A percentile compares a stretch with the other conserved stretches of the same genome.
Evolutionary conservation across 2,888 invertebrate genomes (phyloP).

Genomic region (Drosophila formosana): DNA sequence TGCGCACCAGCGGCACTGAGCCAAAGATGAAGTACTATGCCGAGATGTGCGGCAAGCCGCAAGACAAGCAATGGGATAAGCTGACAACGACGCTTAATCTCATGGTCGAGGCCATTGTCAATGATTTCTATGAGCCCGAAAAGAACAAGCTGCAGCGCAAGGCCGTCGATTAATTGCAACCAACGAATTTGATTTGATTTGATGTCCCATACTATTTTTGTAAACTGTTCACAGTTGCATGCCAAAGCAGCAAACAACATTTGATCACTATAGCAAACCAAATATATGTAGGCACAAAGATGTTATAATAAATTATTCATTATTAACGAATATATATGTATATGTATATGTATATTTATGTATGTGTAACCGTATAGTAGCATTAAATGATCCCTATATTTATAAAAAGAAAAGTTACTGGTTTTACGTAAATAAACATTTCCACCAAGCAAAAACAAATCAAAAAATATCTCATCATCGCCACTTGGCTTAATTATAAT

Average conservation of each 20-base stretch:
- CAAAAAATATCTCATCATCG: constrained; percentile 1
- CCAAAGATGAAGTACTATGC: constrained; percentile 99
- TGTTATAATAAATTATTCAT: constrained; percentile 29
- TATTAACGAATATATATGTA: constrained; percentile 22
- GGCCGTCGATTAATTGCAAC: constrained; percentile 42
- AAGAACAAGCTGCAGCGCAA: constrained; percentile 87
- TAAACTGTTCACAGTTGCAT: constrained; percentile 18
- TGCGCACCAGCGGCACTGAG: constrained; percentile 99
- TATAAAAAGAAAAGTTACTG: constrained; percentile 7
- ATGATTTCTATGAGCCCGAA: constrained; percentile 93
- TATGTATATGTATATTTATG: constrained; percentile 17
- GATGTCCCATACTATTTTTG: constrained; percentile 21
- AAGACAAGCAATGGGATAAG: constrained; percentile 88
- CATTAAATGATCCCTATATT: constrained; percentile 28
- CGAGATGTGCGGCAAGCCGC: constrained; percentile 91
- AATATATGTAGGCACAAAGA: constrained; percentile 36
- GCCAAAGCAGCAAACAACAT: constrained; percentile 1
- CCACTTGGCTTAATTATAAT: constrained; percentile 7
- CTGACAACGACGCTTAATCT: constrained; percentile 88
- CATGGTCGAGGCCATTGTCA: constrained; percentile 91
- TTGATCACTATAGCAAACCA: constrained; percentile 37
- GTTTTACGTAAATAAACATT: constrained; percentile 35
- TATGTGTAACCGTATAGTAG: not conserved
- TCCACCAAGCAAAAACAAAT: constrained; percentile 19
- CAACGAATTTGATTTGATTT: constrained; percentile 43